Conservation (phyloP, 2,797 vertebrate species). For the Pygocentrus nattereri region DNA sequence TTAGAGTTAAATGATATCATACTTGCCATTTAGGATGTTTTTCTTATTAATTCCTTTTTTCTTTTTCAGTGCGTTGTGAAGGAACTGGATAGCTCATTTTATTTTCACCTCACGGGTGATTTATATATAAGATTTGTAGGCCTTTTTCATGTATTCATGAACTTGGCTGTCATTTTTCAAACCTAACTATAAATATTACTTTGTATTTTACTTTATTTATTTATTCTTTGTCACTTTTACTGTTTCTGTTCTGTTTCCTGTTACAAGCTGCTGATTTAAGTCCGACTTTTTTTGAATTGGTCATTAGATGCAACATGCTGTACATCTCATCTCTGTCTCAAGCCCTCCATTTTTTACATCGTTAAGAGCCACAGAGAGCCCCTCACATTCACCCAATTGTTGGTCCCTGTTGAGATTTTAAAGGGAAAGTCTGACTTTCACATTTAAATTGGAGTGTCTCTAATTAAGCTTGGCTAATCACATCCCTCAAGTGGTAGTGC, state of each 20-base stretch:
- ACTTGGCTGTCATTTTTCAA: neutral
- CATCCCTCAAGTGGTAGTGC: constrained; percentile 47
- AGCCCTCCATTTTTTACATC: constrained; percentile 41
- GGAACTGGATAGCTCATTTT: neutral
- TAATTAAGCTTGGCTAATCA: constrained; percentile 64
- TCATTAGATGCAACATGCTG: constrained; percentile 17
- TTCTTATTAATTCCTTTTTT: neutral
- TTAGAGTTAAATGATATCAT: constrained; percentile 34
- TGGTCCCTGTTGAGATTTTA: constrained; percentile 60
- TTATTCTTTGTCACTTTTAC: constrained; percentile 25
- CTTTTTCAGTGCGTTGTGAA: neutral
- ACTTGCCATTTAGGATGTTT: constrained; percentile 13
- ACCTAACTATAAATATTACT: neutral
- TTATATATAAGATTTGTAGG: neutral
- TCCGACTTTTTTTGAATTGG: constrained; percentile 38
- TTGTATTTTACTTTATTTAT: neutral
- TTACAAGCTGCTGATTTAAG: constrained; percentile 30
- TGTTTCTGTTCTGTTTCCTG: neutral
- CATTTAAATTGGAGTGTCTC: constrained; percentile 58
- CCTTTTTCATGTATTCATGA: neutral
- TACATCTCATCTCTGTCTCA: constrained; percentile 36
- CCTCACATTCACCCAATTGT: constrained; percentile 20
- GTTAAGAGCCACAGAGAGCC: constrained; percentile 39
- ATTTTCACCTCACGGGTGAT: neutral
- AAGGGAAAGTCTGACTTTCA: constrained; percentile 54